Evolutionary conservation across 2,888 invertebrate species (phyloP).

Genomic region (Chalcosyrphus nemorum): DNA sequence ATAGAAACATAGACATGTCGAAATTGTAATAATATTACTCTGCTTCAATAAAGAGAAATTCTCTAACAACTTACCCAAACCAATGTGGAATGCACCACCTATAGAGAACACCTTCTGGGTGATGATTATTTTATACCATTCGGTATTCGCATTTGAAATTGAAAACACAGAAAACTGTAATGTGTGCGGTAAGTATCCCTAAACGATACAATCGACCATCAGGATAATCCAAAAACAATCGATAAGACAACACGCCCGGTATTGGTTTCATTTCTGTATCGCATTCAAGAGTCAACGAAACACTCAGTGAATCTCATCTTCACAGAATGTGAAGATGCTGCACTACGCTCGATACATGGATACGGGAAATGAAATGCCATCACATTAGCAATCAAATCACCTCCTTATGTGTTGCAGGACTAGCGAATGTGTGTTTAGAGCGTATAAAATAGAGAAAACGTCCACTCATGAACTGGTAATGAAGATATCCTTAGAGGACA

Average conservation of each 20-base stretch:
- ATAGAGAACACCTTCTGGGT: constrained; percentile 10
- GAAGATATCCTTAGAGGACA: constrained; percentile 75
- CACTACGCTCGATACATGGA: constrained; percentile 26
- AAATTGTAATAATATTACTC: neutral
- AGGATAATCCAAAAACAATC: constrained; percentile 59
- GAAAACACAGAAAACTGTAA: constrained; percentile 61
- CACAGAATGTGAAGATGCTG: constrained; percentile 51
- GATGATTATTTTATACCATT: constrained; percentile 63
- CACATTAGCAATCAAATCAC: constrained; percentile 76
- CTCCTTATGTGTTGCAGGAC: constrained; percentile 71
- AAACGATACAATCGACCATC: constrained; percentile 59
- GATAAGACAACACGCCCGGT: constrained; percentile 40
- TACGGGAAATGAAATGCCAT: constrained; percentile 67
- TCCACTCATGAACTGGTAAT: constrained; percentile 74
- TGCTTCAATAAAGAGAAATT: constrained; percentile 4
- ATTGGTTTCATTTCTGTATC: constrained; percentile 47
- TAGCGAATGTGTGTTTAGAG: constrained; percentile 52
- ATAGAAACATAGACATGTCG: neutral
- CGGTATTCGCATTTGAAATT: constrained; percentile 56
- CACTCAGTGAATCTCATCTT: constrained; percentile 30
- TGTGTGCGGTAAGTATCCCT: constrained; percentile 52
- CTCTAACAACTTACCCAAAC: constrained; percentile 2
- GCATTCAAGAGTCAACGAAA: constrained; percentile 13
- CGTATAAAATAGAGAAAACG: constrained; percentile 64
- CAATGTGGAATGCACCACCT: neutral